Percentiles rank a stretch among this genome's conserved stretches.
These are phyloP conservation scores for Isaurus tuberculatus DNA, from an alignment of 92 coral and sea anemone genomes.

Conservation along the genomic window DNA sequence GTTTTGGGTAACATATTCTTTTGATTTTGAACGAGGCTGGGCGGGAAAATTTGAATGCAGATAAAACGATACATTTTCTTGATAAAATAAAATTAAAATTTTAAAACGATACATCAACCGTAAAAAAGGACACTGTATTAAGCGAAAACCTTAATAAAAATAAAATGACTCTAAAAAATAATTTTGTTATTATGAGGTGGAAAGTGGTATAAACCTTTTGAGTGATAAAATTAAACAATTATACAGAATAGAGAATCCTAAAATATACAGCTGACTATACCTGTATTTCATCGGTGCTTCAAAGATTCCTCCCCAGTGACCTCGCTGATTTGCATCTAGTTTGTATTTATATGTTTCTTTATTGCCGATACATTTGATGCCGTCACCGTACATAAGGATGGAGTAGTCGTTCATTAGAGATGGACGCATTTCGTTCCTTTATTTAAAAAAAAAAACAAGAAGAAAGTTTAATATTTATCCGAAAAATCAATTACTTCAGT, in stretches of 20 bases:
- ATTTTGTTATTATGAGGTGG: too few relatives aligned
- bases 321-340: slow-evolving; percentile 56
- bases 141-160: too few relatives aligned
- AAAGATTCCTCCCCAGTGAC: slow-evolving; percentile 77
- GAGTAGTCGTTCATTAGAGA: slow-evolving; percentile 63
- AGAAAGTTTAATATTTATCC: not conserved
- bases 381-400: slow-evolving; percentile 66
- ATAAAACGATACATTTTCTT: too few relatives aligned
- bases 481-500: not conserved
- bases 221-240: not conserved
- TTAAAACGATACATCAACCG: too few relatives aligned
- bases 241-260: not conserved
- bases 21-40: too few relatives aligned
- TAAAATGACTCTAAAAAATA: too few relatives aligned
- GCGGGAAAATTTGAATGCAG: too few relatives aligned
- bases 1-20: too few relatives aligned
- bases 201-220: too few relatives aligned
- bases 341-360: slow-evolving; percentile 53
- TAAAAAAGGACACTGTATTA: too few relatives aligned
- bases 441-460: not conserved
- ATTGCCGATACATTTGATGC: slow-evolving; percentile 54
- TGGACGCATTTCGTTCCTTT: slow-evolving; percentile 54
- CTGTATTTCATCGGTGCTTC: slow-evolving; percentile 62
- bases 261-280: not conserved
- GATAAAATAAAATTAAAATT: too few relatives aligned